Conservation (phyloP, 2,797 vertebrate species). For the Lagorchestes hirsutus region DNA sequence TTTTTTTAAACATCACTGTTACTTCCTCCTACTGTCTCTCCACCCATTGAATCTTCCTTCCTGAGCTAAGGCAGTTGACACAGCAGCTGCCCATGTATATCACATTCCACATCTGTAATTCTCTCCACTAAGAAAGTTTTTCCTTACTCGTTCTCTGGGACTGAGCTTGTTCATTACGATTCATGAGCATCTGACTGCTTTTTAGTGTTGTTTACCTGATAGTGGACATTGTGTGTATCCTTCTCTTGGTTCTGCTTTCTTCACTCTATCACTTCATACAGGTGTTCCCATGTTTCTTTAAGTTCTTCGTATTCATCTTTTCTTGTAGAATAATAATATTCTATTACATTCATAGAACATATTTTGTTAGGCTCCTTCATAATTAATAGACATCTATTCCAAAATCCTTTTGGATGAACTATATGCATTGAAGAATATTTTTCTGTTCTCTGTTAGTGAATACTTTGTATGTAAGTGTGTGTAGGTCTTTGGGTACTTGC, state of each 20-base stretch:
- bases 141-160: not conserved
- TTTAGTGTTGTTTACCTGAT: not conserved
- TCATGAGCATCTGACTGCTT: not conserved
- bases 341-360: not conserved
- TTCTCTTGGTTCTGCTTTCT: not conserved
- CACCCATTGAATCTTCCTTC: not conserved
- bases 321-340: not conserved
- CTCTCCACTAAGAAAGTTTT: not conserved
- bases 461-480: not conserved
- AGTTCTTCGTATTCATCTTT: not conserved
- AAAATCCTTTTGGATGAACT: not conserved
- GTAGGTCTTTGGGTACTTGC: not conserved
- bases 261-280: not conserved
- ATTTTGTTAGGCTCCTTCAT: not conserved
- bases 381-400: not conserved
- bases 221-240: not conserved
- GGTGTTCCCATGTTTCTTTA: not conserved
- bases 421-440: not conserved
- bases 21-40: not conserved
- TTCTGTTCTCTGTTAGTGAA: not conserved
- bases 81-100: not conserved
- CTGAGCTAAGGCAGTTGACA: not conserved
- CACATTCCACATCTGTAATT: not conserved
- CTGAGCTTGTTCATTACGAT: not conserved
- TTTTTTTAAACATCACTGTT: not conserved